These are phyloP conservation scores for Drosophila carrolli DNA, from an alignment of 1,140 invertebrate genomes.

Conservation along the genomic window DNA sequence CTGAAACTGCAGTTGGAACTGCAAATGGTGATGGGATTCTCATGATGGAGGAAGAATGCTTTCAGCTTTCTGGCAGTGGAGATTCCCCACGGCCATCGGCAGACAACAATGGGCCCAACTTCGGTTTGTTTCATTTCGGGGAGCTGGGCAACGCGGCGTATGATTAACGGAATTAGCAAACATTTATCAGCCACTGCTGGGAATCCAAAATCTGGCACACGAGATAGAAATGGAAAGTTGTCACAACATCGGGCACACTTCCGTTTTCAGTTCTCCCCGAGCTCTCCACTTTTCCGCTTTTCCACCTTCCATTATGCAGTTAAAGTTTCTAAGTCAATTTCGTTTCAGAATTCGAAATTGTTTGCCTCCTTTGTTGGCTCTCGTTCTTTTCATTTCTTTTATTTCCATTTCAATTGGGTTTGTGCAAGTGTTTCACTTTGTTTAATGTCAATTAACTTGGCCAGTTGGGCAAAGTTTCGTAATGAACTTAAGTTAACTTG, in stretches of 20 bases:
- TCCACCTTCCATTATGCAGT: conserved; percentile 23
- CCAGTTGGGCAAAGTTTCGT: conserved; percentile 18
- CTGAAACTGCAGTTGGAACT: conserved; percentile 16
- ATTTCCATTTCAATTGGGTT: conserved; percentile 38
- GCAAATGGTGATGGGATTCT: conserved; percentile 2
- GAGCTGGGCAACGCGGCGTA: conserved; percentile 70
- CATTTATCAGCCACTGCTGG: conserved; percentile 54
- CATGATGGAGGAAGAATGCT: not conserved
- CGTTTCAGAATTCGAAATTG: conserved; percentile 25
- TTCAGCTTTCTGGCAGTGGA: not conserved
- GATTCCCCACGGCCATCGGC: not conserved
- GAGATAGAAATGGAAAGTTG: conserved; percentile 30
- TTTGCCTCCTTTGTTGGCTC: conserved; percentile 24
- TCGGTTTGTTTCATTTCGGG: not conserved
- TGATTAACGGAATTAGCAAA: conserved; percentile 73
- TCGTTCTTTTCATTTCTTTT: conserved; percentile 18
- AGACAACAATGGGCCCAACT: conserved; percentile 53
- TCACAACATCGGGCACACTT: conserved; percentile 22
- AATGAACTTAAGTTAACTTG: conserved; percentile 11
- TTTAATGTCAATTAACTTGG: conserved; percentile 36
- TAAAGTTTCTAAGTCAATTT: conserved; percentile 42
- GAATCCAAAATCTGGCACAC: conserved; percentile 1
- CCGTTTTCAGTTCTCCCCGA: conserved; percentile 3
- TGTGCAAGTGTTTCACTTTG: conserved; percentile 59
- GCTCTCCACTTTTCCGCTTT: not conserved